A percentile compares a stretch with the other conserved stretches of the same genome.
Evolutionary conservation across 2,888 invertebrate species (phyloP).

Genomic region (Eupithecia dodoneata): DNA sequence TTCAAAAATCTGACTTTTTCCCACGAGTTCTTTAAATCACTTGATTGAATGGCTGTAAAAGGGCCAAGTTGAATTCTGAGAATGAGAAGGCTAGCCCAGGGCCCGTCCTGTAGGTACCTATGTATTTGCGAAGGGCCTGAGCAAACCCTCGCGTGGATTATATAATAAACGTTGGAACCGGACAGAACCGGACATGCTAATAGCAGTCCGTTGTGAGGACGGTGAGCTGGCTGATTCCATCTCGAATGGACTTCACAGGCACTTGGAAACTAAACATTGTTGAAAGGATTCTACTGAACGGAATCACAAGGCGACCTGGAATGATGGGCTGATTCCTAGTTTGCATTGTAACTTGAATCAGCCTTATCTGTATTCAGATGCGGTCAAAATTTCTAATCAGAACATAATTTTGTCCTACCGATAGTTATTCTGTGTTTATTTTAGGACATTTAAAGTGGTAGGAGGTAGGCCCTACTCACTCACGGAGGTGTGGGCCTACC

Average conservation of each 20-base stretch:
- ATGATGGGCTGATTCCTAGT: not conserved
- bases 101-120: not conserved
- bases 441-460: not conserved
- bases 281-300: not conserved
- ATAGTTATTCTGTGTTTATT: no score
- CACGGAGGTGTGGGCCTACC: not conserved
- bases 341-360: not conserved
- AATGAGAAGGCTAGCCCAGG: not conserved
- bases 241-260: not conserved
- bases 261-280: not conserved
- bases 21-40: not conserved
- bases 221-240: not conserved
- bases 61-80: not conserved
- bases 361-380: not conserved
- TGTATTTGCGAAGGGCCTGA: slow-evolving; percentile 1
- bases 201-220: slow-evolving; percentile 1
- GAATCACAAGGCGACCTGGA: not conserved
- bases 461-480: not conserved
- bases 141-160: not conserved
- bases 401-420: no score
- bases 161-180: slow-evolving; percentile 1
- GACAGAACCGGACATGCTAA: not conserved
- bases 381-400: not conserved
- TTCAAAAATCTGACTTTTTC: not conserved
- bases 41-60: not conserved